phyloP scores from a whole-genome alignment of 1,140 invertebrate species.

The Drosophila sucinea region DNA sequence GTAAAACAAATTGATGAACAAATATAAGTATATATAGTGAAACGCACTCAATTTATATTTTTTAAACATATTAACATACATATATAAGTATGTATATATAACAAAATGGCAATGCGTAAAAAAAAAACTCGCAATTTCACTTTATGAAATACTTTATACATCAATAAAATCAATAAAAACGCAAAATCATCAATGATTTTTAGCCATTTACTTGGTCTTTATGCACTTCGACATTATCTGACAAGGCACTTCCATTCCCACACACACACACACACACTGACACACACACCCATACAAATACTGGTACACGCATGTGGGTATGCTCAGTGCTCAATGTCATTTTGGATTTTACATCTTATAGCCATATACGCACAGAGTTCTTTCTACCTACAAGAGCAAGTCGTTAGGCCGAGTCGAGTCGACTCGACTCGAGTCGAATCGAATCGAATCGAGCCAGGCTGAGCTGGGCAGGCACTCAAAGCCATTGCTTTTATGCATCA shows the following conservation, averaged over 20 bases:
- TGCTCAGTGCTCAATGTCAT: constrained; percentile 48
- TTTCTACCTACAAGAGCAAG: constrained; percentile 48
- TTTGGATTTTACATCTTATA: constrained; percentile 64
- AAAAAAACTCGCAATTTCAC: constrained; percentile 24
- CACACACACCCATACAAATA: background rate
- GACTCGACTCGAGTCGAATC: background rate
- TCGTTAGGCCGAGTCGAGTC: constrained; percentile 60
- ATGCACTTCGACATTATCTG: constrained; percentile 59
- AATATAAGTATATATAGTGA: background rate
- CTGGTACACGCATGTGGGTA: background rate
- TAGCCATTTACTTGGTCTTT: constrained; percentile 49
- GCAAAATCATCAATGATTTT: constrained; percentile 59
- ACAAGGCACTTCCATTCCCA: constrained; percentile 32
- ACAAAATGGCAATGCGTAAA: constrained; percentile 21
- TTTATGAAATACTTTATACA: constrained; percentile 45
- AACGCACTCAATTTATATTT: constrained; percentile 4
- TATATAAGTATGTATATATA: background rate
- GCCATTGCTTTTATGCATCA: constrained; percentile 71
- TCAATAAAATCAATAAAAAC: constrained; percentile 56
- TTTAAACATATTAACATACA: constrained; percentile 5
- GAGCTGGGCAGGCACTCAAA: constrained; percentile 50
- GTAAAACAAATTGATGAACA: too few species aligned
- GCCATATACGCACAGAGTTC: constrained; percentile 6
- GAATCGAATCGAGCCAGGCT: too few species aligned
- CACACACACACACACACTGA: background rate